These are phyloP conservation scores for Sminthopsis crassicaudata DNA, from an alignment of 2,113 vertebrate species.

Conservation along the genomic window DNA sequence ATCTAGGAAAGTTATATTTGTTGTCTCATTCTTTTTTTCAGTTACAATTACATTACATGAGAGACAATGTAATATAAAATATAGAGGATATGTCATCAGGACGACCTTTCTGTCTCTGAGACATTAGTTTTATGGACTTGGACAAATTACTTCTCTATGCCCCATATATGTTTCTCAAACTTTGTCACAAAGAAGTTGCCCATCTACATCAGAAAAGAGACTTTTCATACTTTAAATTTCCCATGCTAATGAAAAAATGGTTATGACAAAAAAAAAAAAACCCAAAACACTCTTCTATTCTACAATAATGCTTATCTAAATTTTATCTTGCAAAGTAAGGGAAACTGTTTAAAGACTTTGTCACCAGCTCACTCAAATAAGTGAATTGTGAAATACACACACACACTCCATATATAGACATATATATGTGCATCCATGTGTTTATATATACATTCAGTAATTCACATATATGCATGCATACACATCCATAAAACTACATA, in stretches of 20 bases:
- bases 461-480: background rate
- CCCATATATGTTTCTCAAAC: background rate
- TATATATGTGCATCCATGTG: background rate
- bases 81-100: background rate
- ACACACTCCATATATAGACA: background rate
- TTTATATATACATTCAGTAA: background rate
- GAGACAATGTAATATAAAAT: background rate
- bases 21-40: slow-evolving; percentile 44
- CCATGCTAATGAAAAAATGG: background rate
- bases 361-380: slow-evolving; percentile 24
- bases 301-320: slow-evolving; percentile 29
- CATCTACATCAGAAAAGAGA: background rate
- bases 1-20: slow-evolving; percentile 7
- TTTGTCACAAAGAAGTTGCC: background rate
- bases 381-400: slow-evolving; percentile 26
- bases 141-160: background rate
- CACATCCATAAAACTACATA: background rate
- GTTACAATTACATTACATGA: background rate
- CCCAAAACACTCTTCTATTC: background rate
- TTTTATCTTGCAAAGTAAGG: slow-evolving; percentile 45
- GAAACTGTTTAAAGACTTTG: slow-evolving; percentile 29
- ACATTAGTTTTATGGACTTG: background rate
- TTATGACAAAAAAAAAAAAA: background rate
- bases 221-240: background rate
- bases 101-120: background rate